A percentile compares a stretch with the other conserved stretches of the same genome.
Conservation (phyloP, 1,140 invertebrate species). For the Chironomus tepperi region DNA sequence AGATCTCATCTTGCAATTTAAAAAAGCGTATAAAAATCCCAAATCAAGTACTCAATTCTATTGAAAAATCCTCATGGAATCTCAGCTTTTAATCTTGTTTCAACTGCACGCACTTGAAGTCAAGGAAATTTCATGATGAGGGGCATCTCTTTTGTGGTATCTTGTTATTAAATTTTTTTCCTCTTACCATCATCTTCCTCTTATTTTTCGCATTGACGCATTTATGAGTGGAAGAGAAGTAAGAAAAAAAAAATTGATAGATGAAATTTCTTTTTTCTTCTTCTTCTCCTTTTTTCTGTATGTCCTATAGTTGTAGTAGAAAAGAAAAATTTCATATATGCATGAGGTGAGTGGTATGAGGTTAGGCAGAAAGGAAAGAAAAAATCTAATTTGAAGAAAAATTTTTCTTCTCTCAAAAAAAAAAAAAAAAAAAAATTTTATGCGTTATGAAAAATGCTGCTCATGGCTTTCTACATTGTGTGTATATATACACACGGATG, state of each 20-base stretch:
- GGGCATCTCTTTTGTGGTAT: slow-evolving; percentile 6
- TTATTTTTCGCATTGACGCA: neutral
- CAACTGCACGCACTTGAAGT: neutral
- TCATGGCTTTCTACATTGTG: neutral
- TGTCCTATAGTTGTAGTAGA: no score
- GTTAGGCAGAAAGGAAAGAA: no score
- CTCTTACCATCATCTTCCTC: neutral
- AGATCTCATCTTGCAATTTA: no score
- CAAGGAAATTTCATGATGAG: neutral
- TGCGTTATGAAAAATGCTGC: slow-evolving; percentile 22
- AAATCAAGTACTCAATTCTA: no score
- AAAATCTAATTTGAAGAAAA: neutral
- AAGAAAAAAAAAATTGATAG: neutral
- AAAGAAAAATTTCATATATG: no score
- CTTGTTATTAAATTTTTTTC: slow-evolving; percentile 10
- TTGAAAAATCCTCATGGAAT: no score
- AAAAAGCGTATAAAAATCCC: no score
- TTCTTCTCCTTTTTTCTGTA: no score
- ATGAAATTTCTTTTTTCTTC: neutral
- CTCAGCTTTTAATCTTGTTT: neutral
- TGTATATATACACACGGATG: neutral
- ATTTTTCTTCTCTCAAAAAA: slow-evolving; percentile 4
- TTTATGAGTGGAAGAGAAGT: neutral
- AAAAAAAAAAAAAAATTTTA: neutral
- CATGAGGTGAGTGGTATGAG: no score